Evolutionary conservation across 1,140 invertebrate genomes (phyloP), one percentile per base, ranked within the genome.

Genomic region (Brachionus plicatilis): DNA sequence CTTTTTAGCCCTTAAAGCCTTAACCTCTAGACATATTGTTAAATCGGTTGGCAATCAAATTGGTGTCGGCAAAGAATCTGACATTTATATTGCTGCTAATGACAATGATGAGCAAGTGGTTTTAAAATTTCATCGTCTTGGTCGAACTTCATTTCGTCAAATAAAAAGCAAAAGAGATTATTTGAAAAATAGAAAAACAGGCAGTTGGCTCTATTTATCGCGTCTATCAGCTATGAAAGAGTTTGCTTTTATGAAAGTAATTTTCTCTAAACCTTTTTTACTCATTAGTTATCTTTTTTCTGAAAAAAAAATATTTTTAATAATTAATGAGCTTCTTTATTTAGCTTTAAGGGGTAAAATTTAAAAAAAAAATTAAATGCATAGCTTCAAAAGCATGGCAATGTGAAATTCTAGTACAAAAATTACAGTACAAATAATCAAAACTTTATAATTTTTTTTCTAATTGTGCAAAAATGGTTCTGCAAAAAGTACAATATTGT

Each of bases 121-220:
- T 87, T 91, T 99, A 50, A 99, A 99, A 90, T 90, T 99, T 50
- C 97, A 99, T 89, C 93, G 93, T 87, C 90, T 99, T 41, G 97
- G 97, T 1, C 91, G 96, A 82, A 97, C 94, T 11, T 99, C 96
- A 86, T 99, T 99, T 87, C 92, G 97, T n/a, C 98, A 97, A 88
- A 91, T 99, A 0, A 97, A 96, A 88, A 94, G 94, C 86, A 99
- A 99, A 90, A 91, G 98, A 47, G 97, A 99, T 90, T 99, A 99
- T 90, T 95, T 98, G 88, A 93, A 95, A 84, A 93, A 96, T 86
- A 92, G 96, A 68, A 93, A 95, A 87, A 93, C 92, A 83, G 93
- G 93, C 4, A 98, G 95, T 0, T 99, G 98, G 97, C 90, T 99
- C 0, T 99, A 99, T 90, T 90, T 99, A n/a, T 97, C 96, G 0